These are phyloP conservation scores for Xylota sylvarum DNA, from an alignment of 2,888 invertebrate species.

Conservation along the genomic window DNA sequence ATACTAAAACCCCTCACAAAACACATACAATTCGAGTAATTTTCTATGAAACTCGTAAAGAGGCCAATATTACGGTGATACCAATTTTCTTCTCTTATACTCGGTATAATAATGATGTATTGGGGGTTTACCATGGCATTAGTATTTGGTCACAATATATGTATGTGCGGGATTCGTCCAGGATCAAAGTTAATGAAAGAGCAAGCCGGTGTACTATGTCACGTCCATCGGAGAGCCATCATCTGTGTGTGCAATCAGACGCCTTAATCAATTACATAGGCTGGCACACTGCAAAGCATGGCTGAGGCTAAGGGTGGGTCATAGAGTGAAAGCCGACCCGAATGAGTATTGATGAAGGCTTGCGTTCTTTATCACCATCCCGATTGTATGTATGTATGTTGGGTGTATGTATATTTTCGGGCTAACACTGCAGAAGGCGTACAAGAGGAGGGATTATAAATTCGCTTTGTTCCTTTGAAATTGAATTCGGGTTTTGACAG, in stretches of 20 bases:
- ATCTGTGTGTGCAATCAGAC: slow-evolving; percentile 28
- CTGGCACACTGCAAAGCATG: background rate
- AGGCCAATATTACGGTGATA: slow-evolving; percentile 16
- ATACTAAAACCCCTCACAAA: slow-evolving; percentile 10
- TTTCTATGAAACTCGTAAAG: slow-evolving; percentile 22
- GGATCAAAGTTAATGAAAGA: slow-evolving; percentile 47
- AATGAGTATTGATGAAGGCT: slow-evolving; percentile 38
- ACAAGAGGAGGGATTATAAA: slow-evolving; percentile 50
- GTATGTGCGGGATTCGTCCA: background rate
- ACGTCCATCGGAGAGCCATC: slow-evolving; percentile 17
- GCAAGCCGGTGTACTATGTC: slow-evolving; percentile 16
- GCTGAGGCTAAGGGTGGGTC: background rate
- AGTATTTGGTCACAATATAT: slow-evolving; percentile 6
- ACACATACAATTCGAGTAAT: slow-evolving; percentile 30
- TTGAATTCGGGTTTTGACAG: slow-evolving; percentile 59
- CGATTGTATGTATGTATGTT: background rate
- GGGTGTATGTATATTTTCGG: background rate
- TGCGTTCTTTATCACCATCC: slow-evolving; percentile 8
- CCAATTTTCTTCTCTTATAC: background rate
- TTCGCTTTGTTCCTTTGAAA: slow-evolving; percentile 64
- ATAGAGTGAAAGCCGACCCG: slow-evolving; percentile 15
- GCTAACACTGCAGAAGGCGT: background rate
- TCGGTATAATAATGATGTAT: slow-evolving; percentile 1
- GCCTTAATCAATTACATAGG: slow-evolving; percentile 47
- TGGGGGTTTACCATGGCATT: slow-evolving; percentile 7